Base-by-base conservation (phyloP, 2,888 invertebrate genomes). In the Cerceris ruficornis region DNA sequence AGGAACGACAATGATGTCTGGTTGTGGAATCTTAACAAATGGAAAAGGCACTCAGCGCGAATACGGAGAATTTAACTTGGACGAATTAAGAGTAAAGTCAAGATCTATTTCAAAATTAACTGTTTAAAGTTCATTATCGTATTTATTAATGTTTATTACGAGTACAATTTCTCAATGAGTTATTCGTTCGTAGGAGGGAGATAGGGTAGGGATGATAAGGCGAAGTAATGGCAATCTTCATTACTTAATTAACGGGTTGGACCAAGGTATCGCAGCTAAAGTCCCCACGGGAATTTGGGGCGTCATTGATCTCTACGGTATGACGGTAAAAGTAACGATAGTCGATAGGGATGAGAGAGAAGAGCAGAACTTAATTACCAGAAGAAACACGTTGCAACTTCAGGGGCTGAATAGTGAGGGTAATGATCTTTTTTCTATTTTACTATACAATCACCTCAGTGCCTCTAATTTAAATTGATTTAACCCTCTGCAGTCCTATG, bases 1-100 rank as follows among this genome's bases (percentile, higher is more conserved):
- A 1, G 95, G 98, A 8, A 98, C 97, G 0, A 97, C 97, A 46
- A 98, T 98, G 97, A 98, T 99, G 98, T 98, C 98, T 15, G 98
- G 98, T 0, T 98, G 98, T 93, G 98, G 98, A 70, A 98, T 99
- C 86, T 94, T 98, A n/a, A 96, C 98, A 2, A 98, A 98, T 92
- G 98, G 98, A 0, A 98, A 98, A 92, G 98, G 98, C 6, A 98
- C 97, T 1, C 95, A 97, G 81, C 94, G 98, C 77, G 98, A 98
- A 92, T 98, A 98, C 91, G 98, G 98, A 0, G 96, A 96, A 80
- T 98, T 97, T 89, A 98, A 98, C 93, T 94, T 99, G 82, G 99
- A 99, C 91, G 98, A 98, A 92, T 93, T 99, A 13, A 95, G 96
- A 89, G 97, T 96, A 93, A 90, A 28, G 93, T 46, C 13, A 17